Evolutionary conservation across 2,797 vertebrate genomes (phyloP).

Genomic region (Sarcoramphus papa): DNA sequence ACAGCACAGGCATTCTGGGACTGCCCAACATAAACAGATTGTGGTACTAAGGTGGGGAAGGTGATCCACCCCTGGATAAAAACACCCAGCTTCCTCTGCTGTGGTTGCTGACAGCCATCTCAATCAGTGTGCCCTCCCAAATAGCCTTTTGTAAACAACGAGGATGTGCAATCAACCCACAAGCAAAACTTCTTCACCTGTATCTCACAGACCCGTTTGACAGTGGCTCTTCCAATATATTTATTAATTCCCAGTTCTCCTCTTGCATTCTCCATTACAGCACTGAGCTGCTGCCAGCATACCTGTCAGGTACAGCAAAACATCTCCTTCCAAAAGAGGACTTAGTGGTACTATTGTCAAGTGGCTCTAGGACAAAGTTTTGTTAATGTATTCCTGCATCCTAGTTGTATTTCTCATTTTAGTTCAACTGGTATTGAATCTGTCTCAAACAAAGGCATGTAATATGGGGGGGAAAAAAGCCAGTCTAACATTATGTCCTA

Average conservation of each 20-base stretch:
- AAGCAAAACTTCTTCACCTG: neutral
- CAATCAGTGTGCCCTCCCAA: neutral
- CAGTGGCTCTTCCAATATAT: neutral
- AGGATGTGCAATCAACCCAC: rapidly evolving
- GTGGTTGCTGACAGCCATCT: neutral
- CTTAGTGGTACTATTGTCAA: neutral
- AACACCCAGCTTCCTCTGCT: neutral
- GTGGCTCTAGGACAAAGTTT: neutral
- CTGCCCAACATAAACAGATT: neutral
- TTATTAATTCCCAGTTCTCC: neutral
- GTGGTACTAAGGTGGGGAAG: neutral
- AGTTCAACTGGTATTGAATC: rapidly evolving
- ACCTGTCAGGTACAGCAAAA: neutral
- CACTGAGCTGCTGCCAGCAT: neutral
- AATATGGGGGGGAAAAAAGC: too few relatives aligned
- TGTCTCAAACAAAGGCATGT: neutral
- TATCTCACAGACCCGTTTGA: neutral
- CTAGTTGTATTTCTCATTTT: neutral
- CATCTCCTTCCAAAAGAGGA: neutral
- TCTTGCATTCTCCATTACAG: neutral
- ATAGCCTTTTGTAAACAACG: neutral
- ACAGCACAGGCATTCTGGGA: neutral
- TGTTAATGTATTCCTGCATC: neutral
- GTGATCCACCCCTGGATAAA: neutral
- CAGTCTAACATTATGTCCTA: neutral